These are phyloP conservation scores for Phrynocephalus versicolor DNA, from an alignment of 2,113 vertebrate species.

Conservation along the genomic window DNA sequence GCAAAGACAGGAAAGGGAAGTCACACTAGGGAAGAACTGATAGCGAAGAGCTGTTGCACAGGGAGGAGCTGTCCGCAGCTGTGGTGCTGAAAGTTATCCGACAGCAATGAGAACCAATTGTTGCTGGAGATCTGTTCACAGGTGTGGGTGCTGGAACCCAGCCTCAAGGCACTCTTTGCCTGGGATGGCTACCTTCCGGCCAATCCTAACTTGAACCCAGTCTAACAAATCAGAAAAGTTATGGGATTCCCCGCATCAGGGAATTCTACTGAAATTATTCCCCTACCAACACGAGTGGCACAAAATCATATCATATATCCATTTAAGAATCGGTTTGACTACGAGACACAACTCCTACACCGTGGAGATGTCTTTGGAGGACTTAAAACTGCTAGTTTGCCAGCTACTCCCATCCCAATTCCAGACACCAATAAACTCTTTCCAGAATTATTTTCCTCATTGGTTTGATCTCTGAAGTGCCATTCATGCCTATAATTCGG, in stretches of 20 bases:
- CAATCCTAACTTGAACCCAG: background rate
- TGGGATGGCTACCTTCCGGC: background rate
- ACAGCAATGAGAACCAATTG: too few relatives aligned
- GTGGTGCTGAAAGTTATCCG: conserved; percentile 30
- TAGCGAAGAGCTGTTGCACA: background rate
- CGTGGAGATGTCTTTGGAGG: background rate
- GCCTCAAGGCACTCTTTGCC: background rate
- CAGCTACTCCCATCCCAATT: background rate
- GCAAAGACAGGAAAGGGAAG: too few relatives aligned
- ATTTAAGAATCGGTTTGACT: conserved; percentile 27
- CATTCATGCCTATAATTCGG: background rate
- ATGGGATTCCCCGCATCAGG: background rate
- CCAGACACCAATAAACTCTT: background rate
- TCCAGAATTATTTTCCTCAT: too few relatives aligned
- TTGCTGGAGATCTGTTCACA: background rate
- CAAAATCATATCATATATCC: conserved; percentile 21
- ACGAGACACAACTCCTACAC: background rate
- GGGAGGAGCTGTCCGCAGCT: conserved; percentile 14
- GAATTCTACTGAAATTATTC: background rate
- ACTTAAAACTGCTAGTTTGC: too few relatives aligned
- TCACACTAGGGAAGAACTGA: too few relatives aligned
- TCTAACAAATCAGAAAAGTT: background rate
- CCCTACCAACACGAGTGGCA: conserved; percentile 4
- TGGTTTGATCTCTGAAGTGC: too few relatives aligned
- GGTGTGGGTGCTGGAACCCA: background rate